Evolutionary conservation across 2,113 vertebrate genomes (phyloP).

Genomic region (Pungitius pungitius): DNA sequence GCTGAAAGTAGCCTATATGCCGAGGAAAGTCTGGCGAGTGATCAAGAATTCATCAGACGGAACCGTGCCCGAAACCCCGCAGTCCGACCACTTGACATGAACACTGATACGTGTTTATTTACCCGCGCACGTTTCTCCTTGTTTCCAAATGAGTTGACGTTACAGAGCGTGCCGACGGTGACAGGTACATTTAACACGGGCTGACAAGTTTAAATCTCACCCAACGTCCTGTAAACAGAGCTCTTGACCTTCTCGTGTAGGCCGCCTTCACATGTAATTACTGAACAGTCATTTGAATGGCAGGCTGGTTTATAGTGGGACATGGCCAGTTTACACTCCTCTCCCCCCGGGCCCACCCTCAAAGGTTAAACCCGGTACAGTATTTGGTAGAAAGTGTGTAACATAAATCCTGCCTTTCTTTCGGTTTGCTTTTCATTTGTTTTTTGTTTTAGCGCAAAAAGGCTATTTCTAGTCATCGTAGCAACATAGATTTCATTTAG

Average conservation of each 20-base stretch:
- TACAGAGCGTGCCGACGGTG: constrained; percentile 62
- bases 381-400: constrained; percentile 6
- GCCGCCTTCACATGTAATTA: constrained; percentile 64
- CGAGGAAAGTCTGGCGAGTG: constrained; percentile 51
- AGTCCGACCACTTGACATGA: constrained; percentile 41
- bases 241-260: constrained; percentile 37
- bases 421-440: constrained; percentile 11
- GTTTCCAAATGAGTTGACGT: constrained; percentile 62
- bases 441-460: constrained; percentile 15
- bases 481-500: constrained; percentile 27
- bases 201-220: constrained; percentile 67
- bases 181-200: constrained; percentile 69
- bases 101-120: constrained; percentile 66
- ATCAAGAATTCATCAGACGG: constrained; percentile 57
- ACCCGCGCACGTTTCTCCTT: constrained; percentile 58
- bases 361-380: constrained; percentile 20
- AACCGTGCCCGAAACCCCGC: constrained; percentile 38
- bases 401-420: constrained; percentile 26
- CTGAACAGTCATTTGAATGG: constrained; percentile 35
- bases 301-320: constrained; percentile 52
- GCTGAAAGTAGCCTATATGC: constrained; percentile 3
- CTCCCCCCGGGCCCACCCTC: constrained; percentile 4
- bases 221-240: constrained; percentile 51
- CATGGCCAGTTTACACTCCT: constrained; percentile 16
- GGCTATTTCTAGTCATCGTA: not conserved